Conservation (phyloP, 2,113 vertebrate genomes). For the Alaudala cheleensis region DNA sequence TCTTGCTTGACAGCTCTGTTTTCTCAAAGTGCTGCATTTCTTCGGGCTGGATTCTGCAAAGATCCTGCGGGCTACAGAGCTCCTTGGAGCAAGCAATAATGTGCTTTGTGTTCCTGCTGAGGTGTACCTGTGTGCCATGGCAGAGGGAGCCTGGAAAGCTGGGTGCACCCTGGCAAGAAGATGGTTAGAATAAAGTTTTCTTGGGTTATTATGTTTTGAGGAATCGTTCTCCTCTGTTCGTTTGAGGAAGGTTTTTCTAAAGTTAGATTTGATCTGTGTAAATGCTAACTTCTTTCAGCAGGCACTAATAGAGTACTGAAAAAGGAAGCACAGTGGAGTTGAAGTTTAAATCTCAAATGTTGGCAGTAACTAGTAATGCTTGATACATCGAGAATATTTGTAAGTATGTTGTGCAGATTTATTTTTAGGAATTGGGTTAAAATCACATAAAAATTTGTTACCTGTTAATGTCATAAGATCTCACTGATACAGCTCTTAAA, state of each 20-base stretch:
- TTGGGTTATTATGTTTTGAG: neutral
- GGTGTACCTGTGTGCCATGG: neutral
- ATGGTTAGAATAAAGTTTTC: neutral
- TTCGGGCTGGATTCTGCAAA: constrained; percentile 7
- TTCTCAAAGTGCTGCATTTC: constrained; percentile 44
- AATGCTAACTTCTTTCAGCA: constrained; percentile 45
- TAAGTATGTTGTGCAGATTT: neutral
- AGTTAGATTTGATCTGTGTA: constrained; percentile 51
- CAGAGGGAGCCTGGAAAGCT: neutral
- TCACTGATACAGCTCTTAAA: neutral
- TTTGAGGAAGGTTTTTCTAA: constrained; percentile 33
- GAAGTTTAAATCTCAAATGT: constrained; percentile 2
- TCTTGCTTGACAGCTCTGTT: constrained; percentile 50
- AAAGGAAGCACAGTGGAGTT: neutral
- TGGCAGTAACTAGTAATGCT: neutral
- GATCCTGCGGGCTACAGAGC: constrained; percentile 32
- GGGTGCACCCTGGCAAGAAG: neutral
- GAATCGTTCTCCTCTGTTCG: neutral
- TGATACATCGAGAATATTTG: neutral
- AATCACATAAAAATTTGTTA: neutral
- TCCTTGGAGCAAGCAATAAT: neutral
- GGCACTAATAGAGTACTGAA: neutral
- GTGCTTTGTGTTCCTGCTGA: neutral
- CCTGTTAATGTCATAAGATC: neutral
- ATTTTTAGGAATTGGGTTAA: neutral